Conservation (phyloP, 2,888 invertebrate species). For the Agrilus biguttatus region DNA sequence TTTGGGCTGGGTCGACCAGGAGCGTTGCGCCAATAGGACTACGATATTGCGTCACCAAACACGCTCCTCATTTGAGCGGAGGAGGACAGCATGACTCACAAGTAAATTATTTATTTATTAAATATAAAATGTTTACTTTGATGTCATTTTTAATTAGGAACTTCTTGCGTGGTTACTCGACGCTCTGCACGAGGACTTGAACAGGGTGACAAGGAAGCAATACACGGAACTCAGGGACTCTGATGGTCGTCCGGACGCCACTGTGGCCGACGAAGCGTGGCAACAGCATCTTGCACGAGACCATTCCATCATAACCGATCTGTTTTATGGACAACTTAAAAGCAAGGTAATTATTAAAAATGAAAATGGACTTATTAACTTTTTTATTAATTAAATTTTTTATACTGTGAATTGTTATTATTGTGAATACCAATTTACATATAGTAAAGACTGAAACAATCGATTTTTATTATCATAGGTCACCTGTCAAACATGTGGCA, state of each 20-base stretch:
- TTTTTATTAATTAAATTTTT: not conserved
- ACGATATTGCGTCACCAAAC: conserved; percentile 70
- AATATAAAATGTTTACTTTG: not conserved
- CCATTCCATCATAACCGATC: conserved; percentile 74
- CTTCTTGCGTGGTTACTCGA: conserved; percentile 82
- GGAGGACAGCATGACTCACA: conserved; percentile 88
- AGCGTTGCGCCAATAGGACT: conserved; percentile 80
- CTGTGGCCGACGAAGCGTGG: conserved; percentile 66
- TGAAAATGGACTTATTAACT: not conserved
- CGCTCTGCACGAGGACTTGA: conserved; percentile 83
- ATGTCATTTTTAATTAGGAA: conserved; percentile 35
- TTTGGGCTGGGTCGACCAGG: conserved; percentile 72
- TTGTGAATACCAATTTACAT: too few species aligned
- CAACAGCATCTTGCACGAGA: conserved; percentile 67
- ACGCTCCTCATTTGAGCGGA: conserved; percentile 69
- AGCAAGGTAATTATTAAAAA: conserved; percentile 45
- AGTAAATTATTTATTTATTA: conserved; percentile 24
- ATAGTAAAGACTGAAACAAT: too few species aligned
- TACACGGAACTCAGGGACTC: conserved; percentile 62
- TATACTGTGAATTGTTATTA: too few species aligned
- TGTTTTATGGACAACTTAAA: conserved; percentile 86
- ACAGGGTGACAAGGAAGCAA: conserved; percentile 57
- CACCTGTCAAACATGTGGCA: conserved; percentile 68
- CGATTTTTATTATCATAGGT: conserved; percentile 29
- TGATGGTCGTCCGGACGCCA: conserved; percentile 61